Evolutionary conservation across 2,888 invertebrate genomes (phyloP).

Genomic region (Pyrrhia umbra): DNA sequence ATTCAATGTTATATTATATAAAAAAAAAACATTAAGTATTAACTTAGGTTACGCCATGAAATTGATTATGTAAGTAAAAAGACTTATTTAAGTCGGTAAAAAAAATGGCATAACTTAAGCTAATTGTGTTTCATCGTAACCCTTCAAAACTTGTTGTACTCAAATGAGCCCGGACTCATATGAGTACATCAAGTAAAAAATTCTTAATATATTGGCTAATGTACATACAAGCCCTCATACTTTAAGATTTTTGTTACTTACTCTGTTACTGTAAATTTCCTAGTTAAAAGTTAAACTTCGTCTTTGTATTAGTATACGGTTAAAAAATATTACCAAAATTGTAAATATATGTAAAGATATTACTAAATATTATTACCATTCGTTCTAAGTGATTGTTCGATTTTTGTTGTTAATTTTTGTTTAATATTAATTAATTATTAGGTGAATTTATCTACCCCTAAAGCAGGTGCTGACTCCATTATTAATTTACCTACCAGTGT

Average conservation of each 20-base stretch:
- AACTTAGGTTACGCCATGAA: constrained; percentile 36
- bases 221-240: constrained; percentile 79
- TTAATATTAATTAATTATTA: constrained; percentile 79
- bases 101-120: constrained; percentile 25
- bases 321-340: constrained; percentile 87
- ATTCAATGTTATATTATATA: constrained; percentile 55
- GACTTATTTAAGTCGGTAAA: constrained; percentile 4
- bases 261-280: constrained; percentile 85
- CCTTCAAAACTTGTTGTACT: constrained; percentile 22
- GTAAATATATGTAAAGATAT: constrained; percentile 90
- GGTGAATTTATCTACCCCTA: constrained; percentile 60
- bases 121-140: constrained; percentile 32
- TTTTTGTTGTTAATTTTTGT: constrained; percentile 89
- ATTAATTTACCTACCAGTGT: constrained; percentile 62
- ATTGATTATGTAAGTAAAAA: constrained; percentile 18
- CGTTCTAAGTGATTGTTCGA: constrained; percentile 88
- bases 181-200: constrained; percentile 31
- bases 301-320: constrained; percentile 88
- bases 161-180: constrained; percentile 18
- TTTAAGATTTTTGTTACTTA: constrained; percentile 83
- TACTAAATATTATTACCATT: constrained; percentile 90
- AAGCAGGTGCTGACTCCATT: constrained; percentile 60
- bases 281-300: constrained; percentile 81
- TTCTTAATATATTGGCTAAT: constrained; percentile 72
- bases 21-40: constrained; percentile 39